Conservation (phyloP, 2,113 vertebrate genomes). For the Takifugu bimaculatus region DNA sequence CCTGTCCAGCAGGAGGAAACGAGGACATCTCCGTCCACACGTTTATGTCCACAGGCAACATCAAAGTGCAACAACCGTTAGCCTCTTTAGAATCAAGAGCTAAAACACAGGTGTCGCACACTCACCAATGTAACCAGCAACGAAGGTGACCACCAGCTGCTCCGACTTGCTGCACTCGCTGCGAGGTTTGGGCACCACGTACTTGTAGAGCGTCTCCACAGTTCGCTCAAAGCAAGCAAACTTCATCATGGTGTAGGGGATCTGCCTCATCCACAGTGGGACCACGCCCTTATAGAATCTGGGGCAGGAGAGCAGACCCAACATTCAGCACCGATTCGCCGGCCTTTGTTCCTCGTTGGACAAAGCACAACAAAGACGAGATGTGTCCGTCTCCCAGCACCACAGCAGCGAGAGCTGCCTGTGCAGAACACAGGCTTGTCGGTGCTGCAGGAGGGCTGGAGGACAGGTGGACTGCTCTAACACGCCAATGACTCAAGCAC, state of each 20-base stretch:
- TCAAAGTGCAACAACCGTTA: background rate
- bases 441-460: constrained; percentile 65
- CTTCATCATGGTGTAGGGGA: constrained; percentile 99
- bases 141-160: constrained; percentile 93
- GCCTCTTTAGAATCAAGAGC: too few species aligned
- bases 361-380: background rate
- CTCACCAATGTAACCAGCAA: constrained; percentile 97
- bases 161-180: constrained; percentile 89
- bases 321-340: background rate
- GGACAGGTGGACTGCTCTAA: constrained; percentile 87
- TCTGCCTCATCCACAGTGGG: constrained; percentile 98
- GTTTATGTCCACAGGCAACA: too few species aligned
- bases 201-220: constrained; percentile 92
- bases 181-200: constrained; percentile 92
- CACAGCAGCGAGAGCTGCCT: constrained; percentile 31
- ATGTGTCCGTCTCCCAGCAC: constrained; percentile 46
- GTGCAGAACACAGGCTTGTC: constrained; percentile 33
- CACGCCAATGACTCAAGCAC: constrained; percentile 99
- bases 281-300: constrained; percentile 98
- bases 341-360: background rate
- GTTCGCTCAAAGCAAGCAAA: constrained; percentile 98
- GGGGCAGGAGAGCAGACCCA: background rate
- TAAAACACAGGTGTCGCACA: background rate
- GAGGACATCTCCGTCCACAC: too few species aligned
- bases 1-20: too few species aligned